These are phyloP conservation scores for Platysteira castanea DNA, from an alignment of 2,113 vertebrate genomes.

Conservation along the genomic window DNA sequence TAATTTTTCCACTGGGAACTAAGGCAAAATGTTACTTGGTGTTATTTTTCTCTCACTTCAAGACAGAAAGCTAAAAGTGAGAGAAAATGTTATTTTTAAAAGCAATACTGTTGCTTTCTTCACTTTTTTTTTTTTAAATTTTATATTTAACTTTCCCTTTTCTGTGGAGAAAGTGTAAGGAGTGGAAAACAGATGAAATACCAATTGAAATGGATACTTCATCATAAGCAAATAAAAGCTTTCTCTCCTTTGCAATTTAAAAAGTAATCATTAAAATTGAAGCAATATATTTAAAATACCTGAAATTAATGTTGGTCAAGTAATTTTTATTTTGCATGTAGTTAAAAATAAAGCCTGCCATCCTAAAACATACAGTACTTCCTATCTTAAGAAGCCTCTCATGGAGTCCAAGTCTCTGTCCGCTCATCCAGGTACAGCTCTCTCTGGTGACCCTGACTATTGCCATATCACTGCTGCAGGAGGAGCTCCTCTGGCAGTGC, in stretches of 20 bases:
- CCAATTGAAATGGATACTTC: background rate
- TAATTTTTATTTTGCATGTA: background rate
- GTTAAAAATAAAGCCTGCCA: background rate
- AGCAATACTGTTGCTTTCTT: background rate
- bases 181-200: background rate
- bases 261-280: background rate
- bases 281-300: background rate
- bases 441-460: background rate
- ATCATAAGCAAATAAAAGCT: background rate
- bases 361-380: background rate
- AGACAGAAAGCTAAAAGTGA: background rate
- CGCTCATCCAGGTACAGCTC: background rate
- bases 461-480: background rate
- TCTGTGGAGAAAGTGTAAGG: background rate
- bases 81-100: conserved; percentile 47
- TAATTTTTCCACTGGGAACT: background rate
- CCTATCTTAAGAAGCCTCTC: background rate
- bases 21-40: background rate
- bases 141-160: background rate
- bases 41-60: conserved; percentile 16
- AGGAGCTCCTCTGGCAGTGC: background rate
- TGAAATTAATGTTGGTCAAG: background rate
- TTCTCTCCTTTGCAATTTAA: background rate
- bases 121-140: background rate
- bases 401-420: background rate